Evolutionary conservation across 2,888 invertebrate genomes (phyloP).

Genomic region (Lasioglossum vierecki): DNA sequence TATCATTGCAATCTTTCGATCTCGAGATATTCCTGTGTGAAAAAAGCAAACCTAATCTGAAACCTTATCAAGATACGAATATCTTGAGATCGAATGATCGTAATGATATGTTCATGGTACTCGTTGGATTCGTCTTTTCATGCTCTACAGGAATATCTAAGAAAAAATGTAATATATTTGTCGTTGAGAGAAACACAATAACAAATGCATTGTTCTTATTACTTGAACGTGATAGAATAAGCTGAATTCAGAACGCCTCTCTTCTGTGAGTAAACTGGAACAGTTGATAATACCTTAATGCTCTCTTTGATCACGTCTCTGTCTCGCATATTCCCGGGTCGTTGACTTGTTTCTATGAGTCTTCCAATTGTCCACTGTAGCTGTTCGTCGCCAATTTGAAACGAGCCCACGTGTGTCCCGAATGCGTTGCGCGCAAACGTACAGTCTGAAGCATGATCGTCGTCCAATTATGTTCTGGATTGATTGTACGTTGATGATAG

Average conservation of each 20-base stretch:
- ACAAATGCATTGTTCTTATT: not conserved
- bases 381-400: constrained; percentile 14
- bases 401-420: constrained; percentile 12
- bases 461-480: not conserved
- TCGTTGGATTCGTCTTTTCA: constrained; percentile 1
- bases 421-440: not conserved
- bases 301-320: not conserved
- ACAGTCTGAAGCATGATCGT: not conserved
- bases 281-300: not conserved
- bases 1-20: not conserved
- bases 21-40: not conserved
- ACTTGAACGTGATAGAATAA: not conserved
- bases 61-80: not conserved
- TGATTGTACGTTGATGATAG: not conserved
- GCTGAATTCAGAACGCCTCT: not conserved
- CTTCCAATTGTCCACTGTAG: constrained; percentile 36
- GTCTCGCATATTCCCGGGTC: constrained; percentile 14
- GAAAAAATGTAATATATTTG: not conserved
- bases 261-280: not conserved
- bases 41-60: not conserved
- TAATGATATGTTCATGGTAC: not conserved
- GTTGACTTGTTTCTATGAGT: constrained; percentile 36
- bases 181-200: not conserved
- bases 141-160: not conserved
- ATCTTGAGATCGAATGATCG: not conserved